Percentiles rank a stretch among this genome's conserved stretches.
phyloP scores from a whole-genome alignment of 2,113 vertebrate genomes.

The Paradoxurus hermaphroditus region DNA sequence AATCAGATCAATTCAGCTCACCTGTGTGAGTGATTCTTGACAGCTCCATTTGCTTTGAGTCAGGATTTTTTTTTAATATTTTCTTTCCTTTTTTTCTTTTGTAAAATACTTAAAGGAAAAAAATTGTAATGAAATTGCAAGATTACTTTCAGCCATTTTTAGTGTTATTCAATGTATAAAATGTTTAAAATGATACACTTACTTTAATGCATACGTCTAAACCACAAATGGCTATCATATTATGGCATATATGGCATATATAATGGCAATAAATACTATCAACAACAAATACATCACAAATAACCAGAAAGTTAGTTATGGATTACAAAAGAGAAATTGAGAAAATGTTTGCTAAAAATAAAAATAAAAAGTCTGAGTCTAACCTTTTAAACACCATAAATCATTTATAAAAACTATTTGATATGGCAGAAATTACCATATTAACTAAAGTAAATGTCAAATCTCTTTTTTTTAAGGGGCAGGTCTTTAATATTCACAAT shows the following conservation, averaged over 20 bases:
- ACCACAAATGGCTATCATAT: constrained; percentile 24
- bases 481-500: not conserved
- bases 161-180: constrained; percentile 17
- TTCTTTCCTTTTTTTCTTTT: not conserved
- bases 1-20: constrained; percentile 76
- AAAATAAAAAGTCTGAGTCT: not conserved
- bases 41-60: constrained; percentile 83
- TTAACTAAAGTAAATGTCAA: not conserved
- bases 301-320: not conserved
- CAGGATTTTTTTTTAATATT: not conserved
- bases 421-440: not conserved
- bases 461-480: not conserved
- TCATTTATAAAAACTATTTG: not conserved
- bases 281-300: not conserved
- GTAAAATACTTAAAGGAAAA: not conserved
- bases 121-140: not conserved
- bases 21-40: constrained; percentile 78
- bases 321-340: not conserved
- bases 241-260: not conserved
- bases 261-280: not conserved
- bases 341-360: not conserved
- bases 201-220: constrained; percentile 31
- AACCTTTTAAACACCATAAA: not conserved
- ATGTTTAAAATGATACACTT: constrained; percentile 5
- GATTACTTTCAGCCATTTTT: constrained; percentile 14